Conservation (phyloP, 2,888 invertebrate species). For the Apamea monoglypha region DNA sequence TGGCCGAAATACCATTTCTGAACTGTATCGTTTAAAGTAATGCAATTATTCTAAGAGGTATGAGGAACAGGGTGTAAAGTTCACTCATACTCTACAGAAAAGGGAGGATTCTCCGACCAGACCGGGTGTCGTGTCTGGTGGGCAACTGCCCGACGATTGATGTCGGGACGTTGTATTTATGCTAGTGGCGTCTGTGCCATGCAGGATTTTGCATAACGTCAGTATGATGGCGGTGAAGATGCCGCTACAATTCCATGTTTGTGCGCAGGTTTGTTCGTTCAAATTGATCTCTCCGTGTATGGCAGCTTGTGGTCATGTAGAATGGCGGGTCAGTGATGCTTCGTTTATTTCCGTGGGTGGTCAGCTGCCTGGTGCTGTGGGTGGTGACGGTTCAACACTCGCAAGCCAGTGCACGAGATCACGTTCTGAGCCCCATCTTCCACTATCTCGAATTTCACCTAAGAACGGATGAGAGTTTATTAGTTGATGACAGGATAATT, state of each 20-base stretch:
- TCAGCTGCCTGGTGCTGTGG: constrained; percentile 17
- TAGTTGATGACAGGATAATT: not conserved
- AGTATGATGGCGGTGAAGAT: not conserved
- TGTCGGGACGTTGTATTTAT: too few relatives aligned
- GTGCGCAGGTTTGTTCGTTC: not conserved
- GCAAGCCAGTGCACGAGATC: constrained; percentile 85
- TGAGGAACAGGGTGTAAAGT: too few relatives aligned
- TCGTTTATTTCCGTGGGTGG: constrained; percentile 17
- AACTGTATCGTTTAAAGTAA: not conserved
- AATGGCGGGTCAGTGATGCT: not conserved
- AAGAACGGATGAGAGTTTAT: constrained; percentile 66
- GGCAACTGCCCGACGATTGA: too few relatives aligned
- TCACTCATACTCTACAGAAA: too few relatives aligned
- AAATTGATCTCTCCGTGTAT: not conserved
- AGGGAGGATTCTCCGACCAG: too few relatives aligned
- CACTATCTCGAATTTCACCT: constrained; percentile 86
- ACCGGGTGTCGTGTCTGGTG: too few relatives aligned
- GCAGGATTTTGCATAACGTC: not conserved
- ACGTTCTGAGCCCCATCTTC: constrained; percentile 79
- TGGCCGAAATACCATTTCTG: not conserved
- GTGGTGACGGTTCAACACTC: constrained; percentile 72
- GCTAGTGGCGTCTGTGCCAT: too few relatives aligned
- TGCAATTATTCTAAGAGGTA: not conserved
- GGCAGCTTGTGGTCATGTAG: not conserved
- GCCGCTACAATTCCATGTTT: not conserved